A percentile compares a stretch with the other conserved stretches of the same genome.
These are phyloP conservation scores for Oscheius sp. DNA, from an alignment of 1,140 invertebrate species.

Conservation along the genomic window DNA sequence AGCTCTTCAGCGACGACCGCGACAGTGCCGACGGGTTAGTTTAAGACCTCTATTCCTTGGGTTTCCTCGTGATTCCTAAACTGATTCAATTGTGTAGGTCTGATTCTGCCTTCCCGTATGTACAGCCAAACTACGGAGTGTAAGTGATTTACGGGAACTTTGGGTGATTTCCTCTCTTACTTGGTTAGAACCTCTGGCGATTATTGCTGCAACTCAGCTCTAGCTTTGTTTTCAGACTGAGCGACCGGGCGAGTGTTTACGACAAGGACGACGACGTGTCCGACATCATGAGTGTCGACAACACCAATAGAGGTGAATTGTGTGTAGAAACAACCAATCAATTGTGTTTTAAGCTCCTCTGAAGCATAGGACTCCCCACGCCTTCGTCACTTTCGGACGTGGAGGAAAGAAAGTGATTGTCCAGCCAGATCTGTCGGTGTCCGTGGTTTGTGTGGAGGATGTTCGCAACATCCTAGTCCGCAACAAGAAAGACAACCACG, in stretches of 20 bases:
- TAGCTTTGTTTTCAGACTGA: conserved; percentile 14
- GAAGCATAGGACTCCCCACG: conserved; percentile 25
- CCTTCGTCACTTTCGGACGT: conserved; percentile 13
- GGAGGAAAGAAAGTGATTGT: conserved; percentile 30
- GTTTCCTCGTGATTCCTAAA: background rate
- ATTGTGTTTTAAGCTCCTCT: conserved; percentile 17
- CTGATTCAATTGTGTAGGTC: conserved; percentile 1
- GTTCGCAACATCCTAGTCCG: background rate
- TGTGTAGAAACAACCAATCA: background rate
- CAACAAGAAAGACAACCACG: conserved; percentile 14
- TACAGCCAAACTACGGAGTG: background rate
- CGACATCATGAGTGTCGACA: background rate
- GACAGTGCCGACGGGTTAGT: conserved; percentile 18
- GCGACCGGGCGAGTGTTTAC: conserved; percentile 13
- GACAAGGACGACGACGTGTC: conserved; percentile 14
- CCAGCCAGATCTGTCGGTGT: conserved; percentile 12
- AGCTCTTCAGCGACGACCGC: conserved; percentile 29
- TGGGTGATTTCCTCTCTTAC: background rate
- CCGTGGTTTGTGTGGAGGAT: conserved; percentile 18
- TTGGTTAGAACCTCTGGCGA: background rate
- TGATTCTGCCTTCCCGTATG: background rate
- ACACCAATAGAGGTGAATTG: background rate
- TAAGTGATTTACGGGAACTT: background rate
- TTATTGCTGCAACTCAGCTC: too few relatives aligned
- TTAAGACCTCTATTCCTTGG: background rate